Evolutionary conservation across 1,140 invertebrate species (phyloP).

Genomic region (Araneus ventricosus): DNA sequence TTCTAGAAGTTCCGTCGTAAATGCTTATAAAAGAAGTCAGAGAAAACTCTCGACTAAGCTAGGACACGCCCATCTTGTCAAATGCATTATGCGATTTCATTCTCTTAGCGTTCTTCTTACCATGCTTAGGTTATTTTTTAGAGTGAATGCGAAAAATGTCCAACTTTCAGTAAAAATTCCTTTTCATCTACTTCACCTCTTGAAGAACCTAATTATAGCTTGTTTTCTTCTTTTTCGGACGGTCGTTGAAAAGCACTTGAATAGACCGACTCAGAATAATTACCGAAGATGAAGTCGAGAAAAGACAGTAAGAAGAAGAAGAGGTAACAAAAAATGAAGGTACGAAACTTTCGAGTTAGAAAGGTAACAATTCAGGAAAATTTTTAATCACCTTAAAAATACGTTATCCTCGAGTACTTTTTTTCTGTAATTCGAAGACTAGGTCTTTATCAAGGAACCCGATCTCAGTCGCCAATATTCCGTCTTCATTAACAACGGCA

Average conservation of each 20-base stretch:
- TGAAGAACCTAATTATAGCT: conserved; percentile 58
- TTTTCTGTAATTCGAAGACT: not conserved
- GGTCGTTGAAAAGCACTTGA: conserved; percentile 28
- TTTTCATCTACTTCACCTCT: conserved; percentile 14
- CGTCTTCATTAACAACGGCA: conserved; percentile 56
- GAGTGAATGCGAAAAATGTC: not conserved
- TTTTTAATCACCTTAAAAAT: conserved; percentile 56
- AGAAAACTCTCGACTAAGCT: not conserved
- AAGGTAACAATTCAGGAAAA: conserved; percentile 59
- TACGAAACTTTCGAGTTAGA: conserved; percentile 15
- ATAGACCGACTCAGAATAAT: conserved; percentile 43
- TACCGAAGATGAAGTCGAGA: conserved; percentile 47
- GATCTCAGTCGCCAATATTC: conserved; percentile 33
- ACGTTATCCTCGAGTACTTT: conserved; percentile 27
- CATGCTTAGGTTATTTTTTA: not conserved
- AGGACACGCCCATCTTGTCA: not conserved
- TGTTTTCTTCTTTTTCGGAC: conserved; percentile 4
- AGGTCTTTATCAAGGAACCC: conserved; percentile 23
- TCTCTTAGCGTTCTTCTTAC: not conserved
- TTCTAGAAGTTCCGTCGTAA: not conserved
- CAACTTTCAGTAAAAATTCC: conserved; percentile 31
- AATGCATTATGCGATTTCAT: conserved; percentile 36
- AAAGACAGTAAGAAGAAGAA: not conserved
- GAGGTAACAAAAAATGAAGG: not conserved
- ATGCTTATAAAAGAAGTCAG: not conserved